Base-by-base conservation (phyloP, 1,140 invertebrate species). In the Batillaria attramentaria region DNA sequence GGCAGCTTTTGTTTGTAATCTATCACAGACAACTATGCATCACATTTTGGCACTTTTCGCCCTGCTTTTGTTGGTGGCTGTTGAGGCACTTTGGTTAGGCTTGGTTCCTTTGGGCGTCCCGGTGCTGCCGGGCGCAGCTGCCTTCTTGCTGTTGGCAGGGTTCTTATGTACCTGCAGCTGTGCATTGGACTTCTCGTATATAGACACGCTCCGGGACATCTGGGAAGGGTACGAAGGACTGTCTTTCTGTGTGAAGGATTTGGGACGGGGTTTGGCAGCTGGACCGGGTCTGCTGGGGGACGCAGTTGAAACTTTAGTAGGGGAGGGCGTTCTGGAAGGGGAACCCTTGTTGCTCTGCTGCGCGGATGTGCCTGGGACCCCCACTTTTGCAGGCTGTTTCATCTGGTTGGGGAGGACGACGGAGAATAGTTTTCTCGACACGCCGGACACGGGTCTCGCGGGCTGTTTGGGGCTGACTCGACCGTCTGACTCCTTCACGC, bases 11-110 rank as follows among this genome's bases (percentile, higher is more conserved):
- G 46, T 16, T 54, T 16, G 16, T 18, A n/a, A 13, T 50, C 69
- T 57, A 77, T 69, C n/a, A 39, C 35, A 39, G 70, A 81, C 18
- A 24, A 50, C 24, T 24, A 50, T 10, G 46, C 46, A 24, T 50
- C 46, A 10, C 46, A 10, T 24, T 28, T 60, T 60, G 54, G 62
- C 62, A 20, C 62, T 65, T 13, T 65, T 31, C 5, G 10, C 37
- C 62, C 62, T 65, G 62, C 31, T 35, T 35, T 65, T 65, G 10
- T 35, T 28, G 62, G 62, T 10, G 62, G 62, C 62, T 10, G 62
- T 35, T n/a, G n/a, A 65, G 62, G 31, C 62, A 65, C 31, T 2
- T 16, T 35, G 31, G 37, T 65, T 5, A 35, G 62, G 37, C 28
- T 33, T 13, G 8, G 62, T 3, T 65, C 62, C 62, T 35, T 2